Evolutionary conservation across 2,113 vertebrate species (phyloP).

Genomic region (Nycticryphes semicollaris): DNA sequence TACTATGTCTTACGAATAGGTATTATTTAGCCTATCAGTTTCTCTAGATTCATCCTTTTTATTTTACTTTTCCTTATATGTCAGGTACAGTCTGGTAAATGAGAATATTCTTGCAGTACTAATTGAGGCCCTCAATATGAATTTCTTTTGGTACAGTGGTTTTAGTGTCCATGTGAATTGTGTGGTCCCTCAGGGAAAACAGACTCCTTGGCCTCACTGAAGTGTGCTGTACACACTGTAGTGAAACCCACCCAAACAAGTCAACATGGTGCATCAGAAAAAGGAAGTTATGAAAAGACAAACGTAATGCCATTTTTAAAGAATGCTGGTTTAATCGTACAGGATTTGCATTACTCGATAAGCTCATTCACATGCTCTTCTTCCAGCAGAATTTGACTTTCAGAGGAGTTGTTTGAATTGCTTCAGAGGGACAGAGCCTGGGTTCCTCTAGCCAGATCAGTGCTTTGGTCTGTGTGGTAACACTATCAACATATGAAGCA

Average conservation of each 20-base stretch:
- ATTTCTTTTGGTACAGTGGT: not conserved
- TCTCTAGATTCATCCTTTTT: not conserved
- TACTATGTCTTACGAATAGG: not conserved
- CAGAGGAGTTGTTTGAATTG: not conserved
- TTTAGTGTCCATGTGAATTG: not conserved
- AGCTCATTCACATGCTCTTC: not conserved
- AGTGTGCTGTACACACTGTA: not conserved
- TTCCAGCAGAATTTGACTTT: not conserved
- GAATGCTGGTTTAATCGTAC: not conserved
- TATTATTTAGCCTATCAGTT: not conserved
- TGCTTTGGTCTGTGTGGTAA: not conserved
- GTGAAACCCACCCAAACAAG: not conserved
- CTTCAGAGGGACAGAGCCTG: not conserved
- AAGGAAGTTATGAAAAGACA: not conserved
- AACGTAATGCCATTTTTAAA: not conserved
- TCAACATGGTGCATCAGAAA: not conserved
- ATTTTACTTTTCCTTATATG: not conserved
- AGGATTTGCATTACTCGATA: not conserved
- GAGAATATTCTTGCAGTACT: not conserved
- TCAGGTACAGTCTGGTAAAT: not conserved
- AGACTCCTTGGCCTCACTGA: fast-evolving
- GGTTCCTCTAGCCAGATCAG: not conserved
- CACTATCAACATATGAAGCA: not conserved
- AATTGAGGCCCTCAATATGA: not conserved
- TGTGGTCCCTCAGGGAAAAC: not conserved